phyloP scores from a whole-genome alignment of 2,113 vertebrate species.

The Phocoena phocoena region DNA sequence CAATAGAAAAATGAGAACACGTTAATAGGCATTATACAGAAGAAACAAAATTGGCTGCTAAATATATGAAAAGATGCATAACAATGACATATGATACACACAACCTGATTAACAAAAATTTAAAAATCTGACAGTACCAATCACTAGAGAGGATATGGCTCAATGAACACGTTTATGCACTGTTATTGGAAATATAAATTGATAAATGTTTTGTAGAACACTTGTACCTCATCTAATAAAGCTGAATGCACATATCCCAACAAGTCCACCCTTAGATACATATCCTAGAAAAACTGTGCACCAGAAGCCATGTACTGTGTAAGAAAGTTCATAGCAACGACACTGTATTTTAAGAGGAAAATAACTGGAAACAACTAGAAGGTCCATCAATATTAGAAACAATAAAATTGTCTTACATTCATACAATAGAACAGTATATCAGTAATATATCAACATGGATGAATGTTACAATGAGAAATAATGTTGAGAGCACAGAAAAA shows the following conservation, averaged over 20 bases:
- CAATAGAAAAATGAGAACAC: conserved; percentile 18
- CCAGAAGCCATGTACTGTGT: background rate
- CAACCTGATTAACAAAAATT: background rate
- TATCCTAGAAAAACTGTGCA: background rate
- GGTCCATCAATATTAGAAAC: background rate
- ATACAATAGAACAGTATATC: background rate
- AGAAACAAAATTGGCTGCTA: background rate
- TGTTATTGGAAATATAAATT: background rate
- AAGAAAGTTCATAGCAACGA: background rate
- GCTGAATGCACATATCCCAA: background rate
- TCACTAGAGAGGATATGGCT: background rate
- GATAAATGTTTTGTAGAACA: background rate
- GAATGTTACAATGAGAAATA: conserved; percentile 25
- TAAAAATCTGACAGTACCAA: background rate
- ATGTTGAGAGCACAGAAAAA: conserved; percentile 19
- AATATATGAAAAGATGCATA: background rate
- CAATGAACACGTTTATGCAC: background rate
- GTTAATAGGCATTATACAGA: background rate
- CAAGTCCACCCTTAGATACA: background rate
- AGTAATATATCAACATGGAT: background rate
- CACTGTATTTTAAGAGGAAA: background rate
- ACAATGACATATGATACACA: background rate
- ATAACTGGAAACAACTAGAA: background rate
- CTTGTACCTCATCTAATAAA: background rate
- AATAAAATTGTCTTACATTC: background rate